phyloP scores from a whole-genome alignment of 1,140 invertebrate species.

The Oncopodura yosiiana region DNA sequence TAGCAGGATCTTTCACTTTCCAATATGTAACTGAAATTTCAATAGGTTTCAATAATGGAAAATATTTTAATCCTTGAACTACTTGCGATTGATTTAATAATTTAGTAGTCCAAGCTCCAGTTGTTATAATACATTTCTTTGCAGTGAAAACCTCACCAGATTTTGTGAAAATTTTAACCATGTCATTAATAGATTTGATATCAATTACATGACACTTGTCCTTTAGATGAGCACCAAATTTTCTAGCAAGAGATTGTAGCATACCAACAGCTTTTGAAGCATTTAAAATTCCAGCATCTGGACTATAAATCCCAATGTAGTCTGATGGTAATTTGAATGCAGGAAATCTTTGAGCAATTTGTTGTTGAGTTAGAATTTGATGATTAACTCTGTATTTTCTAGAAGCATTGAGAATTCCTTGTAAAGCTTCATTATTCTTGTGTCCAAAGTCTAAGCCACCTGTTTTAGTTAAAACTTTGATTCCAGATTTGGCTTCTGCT shows the following conservation, averaged over 20 bases:
- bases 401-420: constrained; percentile 2
- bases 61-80: background rate
- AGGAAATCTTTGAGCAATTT: constrained; percentile 17
- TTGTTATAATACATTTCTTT: constrained; percentile 26
- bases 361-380: constrained; percentile 9
- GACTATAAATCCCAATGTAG: constrained; percentile 21
- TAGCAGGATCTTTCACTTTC: constrained; percentile 16
- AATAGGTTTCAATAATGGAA: constrained; percentile 15
- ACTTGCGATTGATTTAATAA: background rate
- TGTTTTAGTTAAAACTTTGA: constrained; percentile 22
- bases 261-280: constrained; percentile 23
- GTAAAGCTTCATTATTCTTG: constrained; percentile 4
- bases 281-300: constrained; percentile 25
- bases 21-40: constrained; percentile 28
- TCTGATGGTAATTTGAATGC: constrained; percentile 13
- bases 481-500: constrained; percentile 22
- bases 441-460: constrained; percentile 26
- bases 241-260: constrained; percentile 18
- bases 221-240: constrained; percentile 6
- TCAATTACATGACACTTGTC: constrained; percentile 20
- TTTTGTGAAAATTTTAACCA: background rate
- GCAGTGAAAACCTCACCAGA: background rate
- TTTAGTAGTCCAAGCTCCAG: constrained; percentile 31
- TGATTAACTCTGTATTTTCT: constrained; percentile 10
- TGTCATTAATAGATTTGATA: background rate